phyloP scores from a whole-genome alignment of 2,113 vertebrate genomes.

The Seriola dumerili region DNA sequence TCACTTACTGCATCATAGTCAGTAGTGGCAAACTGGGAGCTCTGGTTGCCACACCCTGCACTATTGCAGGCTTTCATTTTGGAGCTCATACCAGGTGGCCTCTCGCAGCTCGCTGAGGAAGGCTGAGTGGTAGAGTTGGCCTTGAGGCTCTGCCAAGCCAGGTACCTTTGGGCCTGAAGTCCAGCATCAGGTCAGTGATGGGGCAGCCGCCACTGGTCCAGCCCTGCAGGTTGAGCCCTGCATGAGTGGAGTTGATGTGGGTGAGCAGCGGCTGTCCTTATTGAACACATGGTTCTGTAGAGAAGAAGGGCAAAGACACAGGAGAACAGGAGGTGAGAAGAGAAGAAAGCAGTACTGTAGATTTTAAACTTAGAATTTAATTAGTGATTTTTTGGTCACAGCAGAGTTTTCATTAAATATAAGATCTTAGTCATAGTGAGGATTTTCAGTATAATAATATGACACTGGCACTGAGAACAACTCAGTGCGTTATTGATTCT shows the following conservation, averaged over 20 bases:
- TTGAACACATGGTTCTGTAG: conserved; percentile 96
- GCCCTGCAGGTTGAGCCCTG: conserved; percentile 95
- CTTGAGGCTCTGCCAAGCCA: conserved; percentile 95
- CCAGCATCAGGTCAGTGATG: conserved; percentile 92
- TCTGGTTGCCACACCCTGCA: conserved; percentile 96
- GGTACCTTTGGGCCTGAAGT: conserved; percentile 96
- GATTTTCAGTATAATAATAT: background rate
- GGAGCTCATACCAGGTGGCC: conserved; percentile 97
- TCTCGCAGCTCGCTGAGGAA: conserved; percentile 95
- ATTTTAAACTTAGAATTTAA: background rate
- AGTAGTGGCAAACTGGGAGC: conserved; percentile 94
- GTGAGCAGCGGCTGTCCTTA: conserved; percentile 98
- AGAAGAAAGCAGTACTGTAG: background rate
- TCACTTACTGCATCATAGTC: conserved; percentile 96
- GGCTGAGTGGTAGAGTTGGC: conserved; percentile 92
- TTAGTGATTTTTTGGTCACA: background rate
- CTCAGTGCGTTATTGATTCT: background rate
- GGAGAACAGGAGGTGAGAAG: background rate
- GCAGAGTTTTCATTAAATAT: background rate
- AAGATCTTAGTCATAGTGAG: background rate
- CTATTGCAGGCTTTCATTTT: conserved; percentile 99
- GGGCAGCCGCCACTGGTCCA: conserved; percentile 98
- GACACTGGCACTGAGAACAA: background rate
- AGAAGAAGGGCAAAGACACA: background rate
- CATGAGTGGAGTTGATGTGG: conserved; percentile 97